These are phyloP conservation scores for Ceraclea dissimilis DNA, from an alignment of 2,888 invertebrate genomes.

Conservation along the genomic window DNA sequence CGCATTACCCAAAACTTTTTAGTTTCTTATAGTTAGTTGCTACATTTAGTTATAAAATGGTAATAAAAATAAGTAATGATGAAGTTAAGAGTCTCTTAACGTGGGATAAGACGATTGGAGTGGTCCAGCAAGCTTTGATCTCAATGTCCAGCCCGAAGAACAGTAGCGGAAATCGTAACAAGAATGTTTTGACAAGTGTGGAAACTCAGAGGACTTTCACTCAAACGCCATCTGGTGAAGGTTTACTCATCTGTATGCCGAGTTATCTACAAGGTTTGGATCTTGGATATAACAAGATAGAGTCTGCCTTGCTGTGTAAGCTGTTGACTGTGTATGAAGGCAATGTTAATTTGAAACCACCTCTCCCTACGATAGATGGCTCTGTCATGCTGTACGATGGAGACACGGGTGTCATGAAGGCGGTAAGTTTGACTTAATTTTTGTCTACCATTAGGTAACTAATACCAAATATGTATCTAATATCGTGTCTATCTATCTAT, in stretches of 20 bases:
- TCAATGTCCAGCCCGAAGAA: slow-evolving; percentile 29
- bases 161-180: slow-evolving; percentile 13
- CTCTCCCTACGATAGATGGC: slow-evolving; percentile 12
- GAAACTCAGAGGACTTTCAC: slow-evolving; percentile 35
- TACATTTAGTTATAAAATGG: too few relatives aligned
- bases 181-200: slow-evolving; percentile 20
- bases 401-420: slow-evolving; percentile 5
- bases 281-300: slow-evolving; percentile 27
- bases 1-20: too few relatives aligned
- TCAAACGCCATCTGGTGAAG: slow-evolving; percentile 25
- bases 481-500: too few relatives aligned
- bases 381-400: slow-evolving; percentile 12
- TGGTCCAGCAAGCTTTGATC: slow-evolving; percentile 36
- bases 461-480: too few relatives aligned
- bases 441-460: not conserved
- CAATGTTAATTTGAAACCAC: slow-evolving; percentile 26
- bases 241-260: slow-evolving; percentile 39
- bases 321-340: slow-evolving; percentile 32
- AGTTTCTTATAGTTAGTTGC: too few relatives aligned
- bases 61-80: slow-evolving; percentile 10
- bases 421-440: slow-evolving; percentile 6
- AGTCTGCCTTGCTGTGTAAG: slow-evolving; percentile 30
- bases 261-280: slow-evolving; percentile 32
- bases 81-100: slow-evolving; percentile 32
- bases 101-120: slow-evolving; percentile 36